A percentile compares a stretch with the other conserved stretches of the same genome.
Evolutionary conservation across 2,797 vertebrate genomes (phyloP).

Genomic region (Smutsia gigantea): DNA sequence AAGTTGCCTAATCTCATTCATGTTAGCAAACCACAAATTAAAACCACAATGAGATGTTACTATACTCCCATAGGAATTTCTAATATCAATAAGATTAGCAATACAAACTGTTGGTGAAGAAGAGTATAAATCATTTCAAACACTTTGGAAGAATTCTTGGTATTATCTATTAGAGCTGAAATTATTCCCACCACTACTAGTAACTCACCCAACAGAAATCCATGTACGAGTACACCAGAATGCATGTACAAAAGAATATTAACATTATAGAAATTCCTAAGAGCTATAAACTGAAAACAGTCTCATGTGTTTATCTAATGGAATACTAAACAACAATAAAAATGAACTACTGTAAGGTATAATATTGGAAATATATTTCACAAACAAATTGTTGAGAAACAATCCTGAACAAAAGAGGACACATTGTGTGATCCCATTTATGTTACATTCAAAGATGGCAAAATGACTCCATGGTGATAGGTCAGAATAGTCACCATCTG

Average conservation of each 20-base stretch:
- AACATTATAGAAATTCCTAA: neutral
- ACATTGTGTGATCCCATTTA: neutral
- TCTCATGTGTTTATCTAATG: neutral
- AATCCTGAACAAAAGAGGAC: neutral
- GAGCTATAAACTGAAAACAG: neutral
- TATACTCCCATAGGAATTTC: neutral
- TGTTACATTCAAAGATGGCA: neutral
- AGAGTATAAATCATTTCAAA: neutral
- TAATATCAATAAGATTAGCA: neutral
- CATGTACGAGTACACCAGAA: neutral
- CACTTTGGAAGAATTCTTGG: neutral
- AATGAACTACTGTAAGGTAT: neutral
- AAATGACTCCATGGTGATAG: neutral
- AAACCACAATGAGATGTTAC: neutral
- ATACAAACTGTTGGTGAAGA: neutral
- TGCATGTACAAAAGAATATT: neutral
- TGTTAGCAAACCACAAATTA: neutral
- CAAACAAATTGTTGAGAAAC: neutral
- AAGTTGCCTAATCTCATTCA: neutral
- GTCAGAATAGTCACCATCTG: neutral
- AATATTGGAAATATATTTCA: neutral
- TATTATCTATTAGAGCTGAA: neutral
- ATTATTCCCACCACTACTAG: neutral
- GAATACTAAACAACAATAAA: neutral
- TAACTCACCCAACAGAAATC: neutral